Percentiles rank a stretch among this genome's conserved stretches.
Evolutionary conservation across 64 coral and sea anemone species (phyloP).

Genomic region (Cladopsammia gracilis): DNA sequence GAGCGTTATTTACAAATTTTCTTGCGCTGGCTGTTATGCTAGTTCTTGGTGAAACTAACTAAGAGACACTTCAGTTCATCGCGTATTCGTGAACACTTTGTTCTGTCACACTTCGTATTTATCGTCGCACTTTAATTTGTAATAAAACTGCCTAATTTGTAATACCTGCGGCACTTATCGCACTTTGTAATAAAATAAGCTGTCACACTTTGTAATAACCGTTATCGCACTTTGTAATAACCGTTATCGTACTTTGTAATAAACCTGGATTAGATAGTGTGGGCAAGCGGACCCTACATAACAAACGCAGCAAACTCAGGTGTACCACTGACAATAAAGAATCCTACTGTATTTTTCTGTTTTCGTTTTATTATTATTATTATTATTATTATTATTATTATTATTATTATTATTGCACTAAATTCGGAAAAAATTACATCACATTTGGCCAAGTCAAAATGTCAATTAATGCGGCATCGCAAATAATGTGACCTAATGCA

Average conservation of each 20-base stretch:
- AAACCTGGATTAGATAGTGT: background rate
- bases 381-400: background rate
- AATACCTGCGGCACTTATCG: background rate
- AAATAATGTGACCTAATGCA: background rate
- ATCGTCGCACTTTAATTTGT: too few relatives aligned
- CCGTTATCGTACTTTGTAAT: background rate
- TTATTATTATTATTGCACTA: background rate
- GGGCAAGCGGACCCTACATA: background rate
- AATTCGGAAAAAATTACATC: background rate
- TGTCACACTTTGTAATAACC: background rate
- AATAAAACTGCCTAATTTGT: background rate
- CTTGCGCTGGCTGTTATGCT: too few relatives aligned
- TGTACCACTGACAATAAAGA: background rate
- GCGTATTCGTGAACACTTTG: too few relatives aligned
- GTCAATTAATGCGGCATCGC: too few relatives aligned
- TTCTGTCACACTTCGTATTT: too few relatives aligned
- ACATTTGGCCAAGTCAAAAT: background rate
- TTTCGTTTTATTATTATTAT: too few relatives aligned
- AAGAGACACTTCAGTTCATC: too few relatives aligned
- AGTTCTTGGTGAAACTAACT: too few relatives aligned
- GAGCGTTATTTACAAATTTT: too few relatives aligned
- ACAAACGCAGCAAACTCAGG: background rate
- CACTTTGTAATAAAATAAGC: background rate
- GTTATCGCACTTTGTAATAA: too few relatives aligned
- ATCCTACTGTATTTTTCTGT: background rate